A percentile compares a stretch with the other conserved stretches of the same genome.
phyloP scores from a whole-genome alignment of 2,888 invertebrate genomes.

The Marronus borbonicus region DNA sequence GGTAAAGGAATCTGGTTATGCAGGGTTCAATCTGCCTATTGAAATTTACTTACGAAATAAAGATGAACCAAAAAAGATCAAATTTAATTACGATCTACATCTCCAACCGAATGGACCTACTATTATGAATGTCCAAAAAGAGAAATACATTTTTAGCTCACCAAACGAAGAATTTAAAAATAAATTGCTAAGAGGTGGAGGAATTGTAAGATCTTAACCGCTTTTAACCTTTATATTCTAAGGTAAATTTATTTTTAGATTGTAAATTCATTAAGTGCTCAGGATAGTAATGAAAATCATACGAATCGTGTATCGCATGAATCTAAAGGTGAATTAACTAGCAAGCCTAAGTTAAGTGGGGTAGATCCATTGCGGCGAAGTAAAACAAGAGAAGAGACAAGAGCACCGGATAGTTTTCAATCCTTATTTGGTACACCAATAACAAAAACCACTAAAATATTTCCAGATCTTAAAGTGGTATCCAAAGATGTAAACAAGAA shows the following conservation, averaged over 20 bases:
- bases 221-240: no score
- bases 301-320: slow-evolving; percentile 67
- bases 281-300: slow-evolving; percentile 68
- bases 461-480: slow-evolving; percentile 75
- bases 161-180: slow-evolving; percentile 92
- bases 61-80: slow-evolving; percentile 90
- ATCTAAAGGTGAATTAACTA: slow-evolving; percentile 74
- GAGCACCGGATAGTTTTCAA: slow-evolving; percentile 76
- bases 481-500: slow-evolving; percentile 57
- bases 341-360: slow-evolving; percentile 81
- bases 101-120: slow-evolving; percentile 84
- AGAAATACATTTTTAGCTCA: slow-evolving; percentile 88
- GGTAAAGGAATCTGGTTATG: slow-evolving; percentile 96
- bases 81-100: slow-evolving; percentile 88
- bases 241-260: slow-evolving; percentile 59
- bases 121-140: slow-evolving; percentile 80
- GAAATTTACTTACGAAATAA: slow-evolving; percentile 91
- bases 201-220: slow-evolving; percentile 68
- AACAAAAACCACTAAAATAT: slow-evolving; percentile 81
- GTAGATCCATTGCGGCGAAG: slow-evolving; percentile 64
- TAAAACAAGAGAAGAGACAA: slow-evolving; percentile 66
- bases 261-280: slow-evolving; percentile 64
- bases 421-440: slow-evolving; percentile 89
- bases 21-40: slow-evolving; percentile 91
- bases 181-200: slow-evolving; percentile 91